These are phyloP conservation scores for Suillia variegata DNA, from an alignment of 2,888 invertebrate genomes.

Conservation along the genomic window DNA sequence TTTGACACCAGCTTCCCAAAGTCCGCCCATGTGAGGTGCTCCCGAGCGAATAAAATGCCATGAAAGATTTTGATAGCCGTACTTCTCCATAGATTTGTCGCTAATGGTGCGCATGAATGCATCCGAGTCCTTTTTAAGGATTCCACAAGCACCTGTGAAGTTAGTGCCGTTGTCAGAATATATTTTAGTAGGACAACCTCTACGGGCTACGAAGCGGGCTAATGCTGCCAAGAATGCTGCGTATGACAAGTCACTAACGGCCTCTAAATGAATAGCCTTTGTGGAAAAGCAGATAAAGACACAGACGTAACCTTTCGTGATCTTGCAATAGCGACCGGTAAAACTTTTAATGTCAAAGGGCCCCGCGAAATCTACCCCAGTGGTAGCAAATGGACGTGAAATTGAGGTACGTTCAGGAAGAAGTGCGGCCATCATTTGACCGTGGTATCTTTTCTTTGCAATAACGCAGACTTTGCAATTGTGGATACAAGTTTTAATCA, in stretches of 20 bases:
- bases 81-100: neutral
- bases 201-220: slow-evolving; percentile 18
- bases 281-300: slow-evolving; percentile 27
- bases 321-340: slow-evolving; percentile 18
- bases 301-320: slow-evolving; percentile 27
- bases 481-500: neutral
- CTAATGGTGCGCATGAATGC: no score
- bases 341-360: slow-evolving; percentile 26
- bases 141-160: slow-evolving; percentile 11
- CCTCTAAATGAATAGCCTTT: slow-evolving; percentile 26
- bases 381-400: slow-evolving; percentile 18
- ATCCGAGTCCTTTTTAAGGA: slow-evolving; percentile 1
- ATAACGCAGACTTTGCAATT: neutral
- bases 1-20: slow-evolving; percentile 8
- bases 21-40: slow-evolving; percentile 9
- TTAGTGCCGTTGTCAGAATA: slow-evolving; percentile 26
- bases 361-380: slow-evolving; percentile 26
- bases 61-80: neutral
- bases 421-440: neutral
- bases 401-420: neutral
- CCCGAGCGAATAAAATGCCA: slow-evolving; percentile 9
- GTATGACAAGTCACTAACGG: slow-evolving; percentile 17
- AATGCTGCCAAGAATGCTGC: slow-evolving; percentile 28
- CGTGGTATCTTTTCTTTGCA: neutral
- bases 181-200: slow-evolving; percentile 22